Evolutionary conservation across 2,888 invertebrate species (phyloP), one percentile per base, ranked within the genome.

Genomic region (Geophilus truncorum): DNA sequence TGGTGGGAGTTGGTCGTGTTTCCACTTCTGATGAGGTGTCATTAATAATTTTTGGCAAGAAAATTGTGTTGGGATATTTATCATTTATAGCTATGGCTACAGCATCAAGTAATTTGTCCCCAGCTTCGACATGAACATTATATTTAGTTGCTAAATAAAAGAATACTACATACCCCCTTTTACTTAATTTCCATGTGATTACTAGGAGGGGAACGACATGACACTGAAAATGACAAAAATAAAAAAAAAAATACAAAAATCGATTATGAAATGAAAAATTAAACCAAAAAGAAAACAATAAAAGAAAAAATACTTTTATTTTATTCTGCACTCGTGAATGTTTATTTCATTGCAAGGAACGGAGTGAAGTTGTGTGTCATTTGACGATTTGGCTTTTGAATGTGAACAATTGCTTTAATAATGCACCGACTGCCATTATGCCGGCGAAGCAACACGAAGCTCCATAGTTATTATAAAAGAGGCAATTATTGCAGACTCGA

Each of bases 11-110:
- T 25, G 25, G 70, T 70, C 70, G 25, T 28, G 70, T 70, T 70
- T 70, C 70, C 70, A 25, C 25, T 70, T 25, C 70, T 70, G 70
- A 70, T 70, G 70, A n/a, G 70, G 28, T 70, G 70, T n/a, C 70
- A 70, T 70, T 70, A 70, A 70, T 70, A 70, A 70, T 70, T 70
- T 70, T 70, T 70, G 70, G 70, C 70, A 70, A 70, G 70, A 70
- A 70, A 70, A 70, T 70, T 70, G 70, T 70, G 28, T 28, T 15
- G 70, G 57, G 70, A 70, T n/a, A 70, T 70, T 70, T 70, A 70
- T 70, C 70, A 70, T 70, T 28, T 28, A 28, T n/a, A n/a, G 70
- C 70, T 25, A 70, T n/a, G 51, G 51, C 70, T 25, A 70, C 7
- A 21, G 51, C n/a, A 51, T 51, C 51, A 18, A 51, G 51, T 51